Percentiles rank a stretch among this genome's conserved stretches.
phyloP scores from a whole-genome alignment of 2,888 invertebrate genomes.

The Allygus modestus region DNA sequence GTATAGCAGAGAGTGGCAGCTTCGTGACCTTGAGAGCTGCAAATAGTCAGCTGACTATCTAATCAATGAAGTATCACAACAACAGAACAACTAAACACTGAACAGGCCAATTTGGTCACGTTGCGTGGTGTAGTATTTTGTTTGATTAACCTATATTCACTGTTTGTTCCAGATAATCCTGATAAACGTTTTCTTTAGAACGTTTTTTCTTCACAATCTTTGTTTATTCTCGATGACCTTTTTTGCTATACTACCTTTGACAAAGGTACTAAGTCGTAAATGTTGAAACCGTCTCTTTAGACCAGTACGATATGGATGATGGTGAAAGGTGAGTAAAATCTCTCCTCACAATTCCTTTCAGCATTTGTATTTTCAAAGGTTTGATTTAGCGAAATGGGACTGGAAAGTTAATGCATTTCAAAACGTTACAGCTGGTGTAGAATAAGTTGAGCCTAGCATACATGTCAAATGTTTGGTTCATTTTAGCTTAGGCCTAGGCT shows the following conservation, averaged over 20 bases:
- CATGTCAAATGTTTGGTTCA: too few relatives aligned
- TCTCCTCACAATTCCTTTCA: too few relatives aligned
- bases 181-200: background rate
- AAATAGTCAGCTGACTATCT: background rate
- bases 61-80: background rate
- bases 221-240: background rate
- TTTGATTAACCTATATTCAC: slow-evolving; percentile 1
- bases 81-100: background rate
- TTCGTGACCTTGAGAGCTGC: background rate
- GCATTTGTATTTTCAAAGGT: too few relatives aligned
- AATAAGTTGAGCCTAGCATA: too few relatives aligned
- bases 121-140: background rate
- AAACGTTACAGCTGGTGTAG: too few relatives aligned
- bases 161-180: background rate
- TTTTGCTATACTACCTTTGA: too few relatives aligned
- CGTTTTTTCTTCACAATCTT: background rate
- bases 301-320: background rate
- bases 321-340: background rate
- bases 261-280: background rate
- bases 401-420: too few relatives aligned
- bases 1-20: too few relatives aligned
- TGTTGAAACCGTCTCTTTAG: background rate
- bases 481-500: too few relatives aligned
- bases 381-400: too few relatives aligned
- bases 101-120: slow-evolving; percentile 15